Evolutionary conservation across 2,888 invertebrate genomes (phyloP), one percentile per base, ranked within the genome.

Genomic region (Ormyrus labotus): DNA sequence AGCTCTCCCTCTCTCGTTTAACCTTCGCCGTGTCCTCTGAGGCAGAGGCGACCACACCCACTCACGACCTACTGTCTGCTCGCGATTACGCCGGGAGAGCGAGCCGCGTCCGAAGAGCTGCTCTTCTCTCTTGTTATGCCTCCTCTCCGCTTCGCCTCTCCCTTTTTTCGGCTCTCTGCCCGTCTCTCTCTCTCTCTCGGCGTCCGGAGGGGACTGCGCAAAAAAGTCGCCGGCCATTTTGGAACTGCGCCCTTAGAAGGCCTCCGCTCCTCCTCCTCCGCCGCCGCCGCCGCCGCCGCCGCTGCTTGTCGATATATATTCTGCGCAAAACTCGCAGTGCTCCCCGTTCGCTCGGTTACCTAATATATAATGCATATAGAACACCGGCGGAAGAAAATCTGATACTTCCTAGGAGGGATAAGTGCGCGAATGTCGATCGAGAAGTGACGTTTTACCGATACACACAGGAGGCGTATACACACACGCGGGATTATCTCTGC

Each of bases 1-100:
- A 2, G 1, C 19, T 19, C 19, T 19, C 19, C 19, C 19, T 19
- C 80, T 84, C 84, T 77, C 78, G 80, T 84, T 84, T 86, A 86
- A 87, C 87, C 87, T 87, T 87, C 87, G 84, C 81, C 82, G 81
- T 84, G 84, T 85, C 85, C 84, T 85, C 85, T 83, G 77, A 58
- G 57, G 60, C 82, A 82, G 19, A 19, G 19, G 67, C 79, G 83
- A 82, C 83, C 85, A 83, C 85, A 85, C 87, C 85, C 85, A 86
- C 85, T 84, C 84, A 83, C 79, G 78, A 81, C 81, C 73, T 77
- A 76, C 57, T 79, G 70, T 74, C 65, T 63, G 67, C 70, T 19
- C 60, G 68, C 72, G 73, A 80, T 77, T 70, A 82, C 69, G 63
- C 51, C 51, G 53, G 72, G 58, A 64, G 58, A 60, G 60, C 57